phyloP scores from a whole-genome alignment of 2,888 invertebrate genomes.

The Orthosia cruda region DNA sequence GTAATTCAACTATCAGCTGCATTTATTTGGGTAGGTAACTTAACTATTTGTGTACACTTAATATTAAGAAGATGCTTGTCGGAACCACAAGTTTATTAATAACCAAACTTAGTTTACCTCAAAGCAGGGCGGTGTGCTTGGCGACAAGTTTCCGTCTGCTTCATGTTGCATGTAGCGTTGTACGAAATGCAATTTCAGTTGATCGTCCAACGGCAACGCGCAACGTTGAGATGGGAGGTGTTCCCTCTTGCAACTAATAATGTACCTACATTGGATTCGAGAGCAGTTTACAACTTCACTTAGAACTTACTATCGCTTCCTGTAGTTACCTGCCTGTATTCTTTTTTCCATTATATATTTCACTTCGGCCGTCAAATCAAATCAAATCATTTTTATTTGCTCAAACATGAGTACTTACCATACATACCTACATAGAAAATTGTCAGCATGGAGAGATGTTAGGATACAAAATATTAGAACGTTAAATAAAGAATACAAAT shows the following conservation, averaged over 20 bases:
- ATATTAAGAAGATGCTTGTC: slow-evolving; percentile 17
- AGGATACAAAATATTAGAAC: too few species aligned
- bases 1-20: not conserved
- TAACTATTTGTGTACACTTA: slow-evolving; percentile 3
- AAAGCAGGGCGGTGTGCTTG: slow-evolving; percentile 33
- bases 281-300: slow-evolving; percentile 69
- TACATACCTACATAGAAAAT: too few species aligned
- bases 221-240: slow-evolving; percentile 54
- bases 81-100: slow-evolving; percentile 48
- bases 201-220: slow-evolving; percentile 21
- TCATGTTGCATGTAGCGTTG: slow-evolving; percentile 37
- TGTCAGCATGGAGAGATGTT: too few species aligned
- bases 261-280: slow-evolving; percentile 59
- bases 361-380: too few species aligned
- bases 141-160: slow-evolving; percentile 46
- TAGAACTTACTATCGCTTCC: slow-evolving; percentile 29
- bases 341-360: not conserved
- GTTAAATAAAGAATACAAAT: too few species aligned
- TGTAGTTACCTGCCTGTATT: slow-evolving; percentile 6
- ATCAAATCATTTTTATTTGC: too few species aligned
- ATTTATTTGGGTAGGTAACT: slow-evolving; percentile 1
- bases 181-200: slow-evolving; percentile 70
- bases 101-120: slow-evolving; percentile 51
- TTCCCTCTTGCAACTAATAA: slow-evolving; percentile 65
- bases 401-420: too few species aligned